Base-by-base conservation (phyloP, 2,797 vertebrate species). In the Nothura maculosa region DNA sequence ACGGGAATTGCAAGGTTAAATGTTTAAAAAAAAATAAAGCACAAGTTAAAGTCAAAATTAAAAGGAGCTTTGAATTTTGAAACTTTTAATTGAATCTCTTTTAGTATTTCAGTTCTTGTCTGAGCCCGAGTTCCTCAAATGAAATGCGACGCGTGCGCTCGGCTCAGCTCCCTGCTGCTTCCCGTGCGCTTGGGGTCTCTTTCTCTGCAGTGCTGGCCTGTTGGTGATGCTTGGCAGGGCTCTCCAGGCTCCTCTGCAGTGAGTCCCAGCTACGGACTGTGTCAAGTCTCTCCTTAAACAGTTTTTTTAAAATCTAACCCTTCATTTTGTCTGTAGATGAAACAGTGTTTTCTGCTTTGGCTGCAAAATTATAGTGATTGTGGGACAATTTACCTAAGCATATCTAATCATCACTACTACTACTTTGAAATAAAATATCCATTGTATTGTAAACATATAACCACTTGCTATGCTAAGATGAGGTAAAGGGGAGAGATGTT, bases 401-500 rank as follows among this genome's bases (percentile, higher is more conserved):
- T 27, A 40, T 76, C 45, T 68, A 19, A n/a, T 45, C 40, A 6
- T 28, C n/a, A 2, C 38, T 40, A 43, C 24, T 34, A n/a, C 36
- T 25, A 6, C 36, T 84, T 54, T 25, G 57, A 60, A 69, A 87
- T 30, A 60, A 75, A 60, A 66, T 32, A 48, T 58, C 36, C 47
- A 27, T 64, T 7, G 1, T 58, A 45, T 79, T 50, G 69, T 38
- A 76, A 84, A 63, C 50, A 47, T 72, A 3, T 34, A 52, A 2
- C n/a, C 1, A 2, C 43, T 18, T 45, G 10, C 47, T 50, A 2
- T 27, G 10, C 9, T 12, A 0, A 1, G 14, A 81, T 6, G 11
- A 12, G 61, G 63, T 38, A 50, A 28, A 11, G 45, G 63, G 45
- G 43, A 36, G 60, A 82, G 92, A 62, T 52, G 60, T 20, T 48